Conservation (phyloP, 2,113 vertebrate species). For the Tichodroma muraria region DNA sequence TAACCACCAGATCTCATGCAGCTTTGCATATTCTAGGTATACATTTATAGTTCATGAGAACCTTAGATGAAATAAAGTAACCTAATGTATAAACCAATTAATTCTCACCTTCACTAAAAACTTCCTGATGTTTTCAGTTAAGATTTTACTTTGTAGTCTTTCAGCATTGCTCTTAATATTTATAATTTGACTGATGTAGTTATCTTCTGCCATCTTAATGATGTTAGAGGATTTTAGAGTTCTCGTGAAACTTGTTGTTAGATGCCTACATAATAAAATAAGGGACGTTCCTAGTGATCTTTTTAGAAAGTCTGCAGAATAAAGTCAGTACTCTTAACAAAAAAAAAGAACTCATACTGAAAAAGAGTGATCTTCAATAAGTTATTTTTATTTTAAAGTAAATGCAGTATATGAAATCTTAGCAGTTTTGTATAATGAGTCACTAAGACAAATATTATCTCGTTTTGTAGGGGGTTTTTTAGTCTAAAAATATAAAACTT, state of each 20-base stretch:
- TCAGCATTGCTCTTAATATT: not conserved
- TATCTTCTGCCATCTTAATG: not conserved
- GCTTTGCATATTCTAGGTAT: constrained; percentile 96
- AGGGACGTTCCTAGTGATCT: not conserved
- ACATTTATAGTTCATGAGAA: not conserved
- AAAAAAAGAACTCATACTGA: not conserved
- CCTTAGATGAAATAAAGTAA: not conserved
- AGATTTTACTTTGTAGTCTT: not conserved
- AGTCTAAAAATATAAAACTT: not conserved
- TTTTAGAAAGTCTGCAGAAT: not conserved
- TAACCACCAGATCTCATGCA: constrained; percentile 94
- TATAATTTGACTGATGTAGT: not conserved
- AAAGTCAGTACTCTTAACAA: not conserved
- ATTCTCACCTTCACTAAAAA: too few species aligned
- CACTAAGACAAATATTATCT: not conserved
- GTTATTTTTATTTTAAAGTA: not conserved
- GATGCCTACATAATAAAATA: not conserved
- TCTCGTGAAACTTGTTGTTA: not conserved
- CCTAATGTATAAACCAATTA: not conserved
- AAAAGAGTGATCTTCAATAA: not conserved
- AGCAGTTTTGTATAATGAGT: not conserved
- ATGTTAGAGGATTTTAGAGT: not conserved
- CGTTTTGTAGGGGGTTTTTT: not conserved
- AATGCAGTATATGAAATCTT: not conserved
- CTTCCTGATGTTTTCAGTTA: not conserved